Conservation (phyloP, 2,888 invertebrate genomes). For the Tupiocoris notatus region DNA sequence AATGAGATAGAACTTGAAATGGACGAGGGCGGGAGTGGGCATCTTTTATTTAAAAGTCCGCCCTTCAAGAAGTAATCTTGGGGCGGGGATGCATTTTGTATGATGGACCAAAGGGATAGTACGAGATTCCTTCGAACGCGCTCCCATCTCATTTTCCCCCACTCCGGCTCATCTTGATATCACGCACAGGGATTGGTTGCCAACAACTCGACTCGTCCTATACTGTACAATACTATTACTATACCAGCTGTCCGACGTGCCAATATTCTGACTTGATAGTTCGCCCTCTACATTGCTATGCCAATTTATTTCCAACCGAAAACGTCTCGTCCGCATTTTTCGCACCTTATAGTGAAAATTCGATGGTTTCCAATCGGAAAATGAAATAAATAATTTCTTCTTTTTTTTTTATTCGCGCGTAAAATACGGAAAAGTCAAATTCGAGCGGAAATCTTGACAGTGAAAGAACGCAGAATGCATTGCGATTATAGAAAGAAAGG, state of each 20-base stretch:
- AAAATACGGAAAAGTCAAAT: too few relatives aligned
- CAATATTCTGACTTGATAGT: too few relatives aligned
- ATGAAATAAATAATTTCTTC: too few relatives aligned
- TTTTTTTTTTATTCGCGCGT: too few relatives aligned
- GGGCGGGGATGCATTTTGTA: constrained; percentile 26
- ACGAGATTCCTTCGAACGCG: neutral
- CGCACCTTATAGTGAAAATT: too few relatives aligned
- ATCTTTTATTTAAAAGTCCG: constrained; percentile 33
- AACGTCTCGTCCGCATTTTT: too few relatives aligned
- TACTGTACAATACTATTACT: neutral
- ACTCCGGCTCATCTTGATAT: neutral
- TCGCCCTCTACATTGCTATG: too few relatives aligned
- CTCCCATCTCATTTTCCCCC: neutral
- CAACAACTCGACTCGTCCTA: neutral
- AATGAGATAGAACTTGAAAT: neutral
- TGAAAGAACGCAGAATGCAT: too few relatives aligned
- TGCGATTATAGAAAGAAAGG: too few relatives aligned
- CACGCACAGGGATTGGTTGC: neutral
- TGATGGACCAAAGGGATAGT: neutral
- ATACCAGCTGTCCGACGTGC: neutral
- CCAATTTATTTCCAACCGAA: too few relatives aligned
- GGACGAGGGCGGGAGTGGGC: neutral
- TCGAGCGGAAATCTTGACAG: too few relatives aligned
- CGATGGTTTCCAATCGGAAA: too few relatives aligned
- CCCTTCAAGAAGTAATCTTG: constrained; percentile 24